phyloP scores from a whole-genome alignment of 2,888 invertebrate genomes.

The Galeruca laticollis region DNA sequence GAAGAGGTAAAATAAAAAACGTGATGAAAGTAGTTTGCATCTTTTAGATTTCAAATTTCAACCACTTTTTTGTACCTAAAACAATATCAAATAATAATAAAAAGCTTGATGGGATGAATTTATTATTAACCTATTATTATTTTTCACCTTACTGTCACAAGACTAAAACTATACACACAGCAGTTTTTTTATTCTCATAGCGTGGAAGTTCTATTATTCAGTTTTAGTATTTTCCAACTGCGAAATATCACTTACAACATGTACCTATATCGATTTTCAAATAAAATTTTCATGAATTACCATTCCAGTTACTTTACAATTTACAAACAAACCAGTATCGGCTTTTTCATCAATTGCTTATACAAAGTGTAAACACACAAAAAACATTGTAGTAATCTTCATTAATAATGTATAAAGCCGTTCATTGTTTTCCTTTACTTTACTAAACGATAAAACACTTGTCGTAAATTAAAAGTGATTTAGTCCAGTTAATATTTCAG shows the following conservation, averaged over 20 bases:
- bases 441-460: slow-evolving; percentile 8
- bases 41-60: no score
- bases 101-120: no score
- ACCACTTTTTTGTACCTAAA: no score
- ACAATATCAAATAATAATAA: no score
- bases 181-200: neutral
- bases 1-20: no score
- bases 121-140: no score
- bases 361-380: slow-evolving; percentile 5
- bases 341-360: slow-evolving; percentile 6
- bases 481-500: slow-evolving; percentile 7
- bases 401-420: slow-evolving; percentile 11
- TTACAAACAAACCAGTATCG: slow-evolving; percentile 9
- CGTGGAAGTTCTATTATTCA: neutral
- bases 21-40: no score
- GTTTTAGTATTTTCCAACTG: neutral
- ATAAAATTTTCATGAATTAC: slow-evolving; percentile 21
- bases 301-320: slow-evolving; percentile 8
- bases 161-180: neutral
- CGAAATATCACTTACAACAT: slow-evolving; percentile 10
- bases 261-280: slow-evolving; percentile 7
- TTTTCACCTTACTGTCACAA: neutral
- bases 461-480: slow-evolving; percentile 6
- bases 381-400: slow-evolving; percentile 11
- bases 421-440: slow-evolving; percentile 10